These are phyloP conservation scores for Lymantria dispar DNA, from an alignment of 2,888 invertebrate genomes.

Conservation along the genomic window DNA sequence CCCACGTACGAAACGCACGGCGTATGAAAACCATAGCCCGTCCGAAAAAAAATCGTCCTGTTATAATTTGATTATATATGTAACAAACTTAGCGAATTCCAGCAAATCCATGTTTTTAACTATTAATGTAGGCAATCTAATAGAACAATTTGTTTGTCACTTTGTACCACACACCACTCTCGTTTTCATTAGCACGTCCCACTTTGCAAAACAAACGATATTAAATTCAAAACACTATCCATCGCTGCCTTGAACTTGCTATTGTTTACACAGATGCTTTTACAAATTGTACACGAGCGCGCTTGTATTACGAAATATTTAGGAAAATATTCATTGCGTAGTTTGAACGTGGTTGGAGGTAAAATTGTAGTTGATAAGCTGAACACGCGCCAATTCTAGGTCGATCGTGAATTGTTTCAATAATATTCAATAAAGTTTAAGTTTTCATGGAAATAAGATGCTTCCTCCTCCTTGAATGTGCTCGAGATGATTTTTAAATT, in stretches of 20 bases:
- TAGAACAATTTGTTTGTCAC: slow-evolving; percentile 15
- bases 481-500: too few relatives aligned
- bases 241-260: slow-evolving; percentile 69
- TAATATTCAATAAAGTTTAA: slow-evolving; percentile 28
- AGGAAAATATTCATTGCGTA: slow-evolving; percentile 17
- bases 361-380: slow-evolving; percentile 33
- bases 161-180: slow-evolving; percentile 44
- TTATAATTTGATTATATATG: too few relatives aligned
- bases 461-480: slow-evolving; percentile 27
- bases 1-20: too few relatives aligned
- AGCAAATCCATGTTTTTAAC: too few relatives aligned
- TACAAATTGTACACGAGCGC: slow-evolving; percentile 38
- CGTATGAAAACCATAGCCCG: too few relatives aligned
- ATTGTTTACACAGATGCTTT: slow-evolving; percentile 20
- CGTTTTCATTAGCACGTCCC: slow-evolving; percentile 49
- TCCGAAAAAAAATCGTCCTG: too few relatives aligned
- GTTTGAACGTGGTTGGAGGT: slow-evolving; percentile 10
- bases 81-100: too few relatives aligned
- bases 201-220: slow-evolving; percentile 27
- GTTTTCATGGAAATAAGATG: slow-evolving; percentile 10
- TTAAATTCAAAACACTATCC: slow-evolving; percentile 51
- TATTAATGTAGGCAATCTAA: neutral
- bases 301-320: slow-evolving; percentile 40
- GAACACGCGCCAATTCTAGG: slow-evolving; percentile 29
- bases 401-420: slow-evolving; percentile 36